Base-by-base conservation (phyloP, 2,888 invertebrate species). In the Drosophila neutralis region DNA sequence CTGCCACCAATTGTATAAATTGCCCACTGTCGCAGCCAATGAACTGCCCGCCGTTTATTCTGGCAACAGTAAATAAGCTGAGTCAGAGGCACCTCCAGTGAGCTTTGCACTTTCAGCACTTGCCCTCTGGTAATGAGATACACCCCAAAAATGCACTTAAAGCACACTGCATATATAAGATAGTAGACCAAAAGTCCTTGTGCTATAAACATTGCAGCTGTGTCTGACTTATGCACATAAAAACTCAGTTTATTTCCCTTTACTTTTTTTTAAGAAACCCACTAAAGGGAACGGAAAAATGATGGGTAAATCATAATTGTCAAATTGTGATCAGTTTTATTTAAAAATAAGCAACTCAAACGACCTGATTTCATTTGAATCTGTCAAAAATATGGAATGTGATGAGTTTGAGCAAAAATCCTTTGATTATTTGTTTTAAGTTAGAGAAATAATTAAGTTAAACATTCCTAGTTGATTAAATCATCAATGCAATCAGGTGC, bases 21-120 rank as follows among this genome's bases (percentile, higher is more conserved):
- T 70, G 78, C 62, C 49, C 69, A 70, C 73, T 73, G 68, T 71
- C 72, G 66, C 75, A 74, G 75, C 79, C 86, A 84, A 85, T 85
- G 85, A 87, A 85, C 85, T 76, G 56, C 40, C 65, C 59, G 66
- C 71, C 74, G 79, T 78, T 78, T 78, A 76, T 78, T 79, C 72
- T 75, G 84, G 53, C 69, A 64, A 69, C 76, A 74, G 82, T 72
- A 82, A 82, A 84, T 74, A 74, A 76, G 71, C 70, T 70, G 61
- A 63, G 51, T 49, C 70, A 66, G 49, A 13, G 62, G 29, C 62
- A 33, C 56, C 58, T 70, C 33, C 51, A 36, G 29, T 63, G 62
- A 73, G 67, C 76, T 76, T 76, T 78, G 75, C 72, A 66, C 76
- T 79, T 64, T 66, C 76, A 60, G 29, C 78, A 76, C 63, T 66